Evolutionary conservation across 1,140 invertebrate genomes (phyloP).

Genomic region (Psix sp.): DNA sequence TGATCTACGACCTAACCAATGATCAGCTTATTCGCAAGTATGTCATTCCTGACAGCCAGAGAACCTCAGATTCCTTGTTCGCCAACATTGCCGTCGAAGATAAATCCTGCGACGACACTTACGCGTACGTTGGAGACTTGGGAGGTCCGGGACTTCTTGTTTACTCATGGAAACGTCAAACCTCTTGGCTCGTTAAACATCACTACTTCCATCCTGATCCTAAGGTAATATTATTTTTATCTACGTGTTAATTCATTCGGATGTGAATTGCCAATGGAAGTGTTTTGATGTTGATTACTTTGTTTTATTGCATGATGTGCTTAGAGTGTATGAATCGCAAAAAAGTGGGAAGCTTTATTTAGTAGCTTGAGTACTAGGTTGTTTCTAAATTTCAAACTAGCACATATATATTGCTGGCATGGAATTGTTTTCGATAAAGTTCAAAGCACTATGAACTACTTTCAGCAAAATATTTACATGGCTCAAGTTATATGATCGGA

Average conservation of each 20-base stretch:
- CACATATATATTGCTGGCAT: no score
- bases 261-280: no score
- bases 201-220: constrained; percentile 85
- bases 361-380: no score
- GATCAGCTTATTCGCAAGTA: constrained; percentile 82
- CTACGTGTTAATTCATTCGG: no score
- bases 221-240: constrained; percentile 61
- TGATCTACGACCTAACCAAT: constrained; percentile 85
- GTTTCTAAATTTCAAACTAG: no score
- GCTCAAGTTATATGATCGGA: background rate
- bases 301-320: no score
- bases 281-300: no score
- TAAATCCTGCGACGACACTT: constrained; percentile 81
- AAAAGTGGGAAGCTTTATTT: no score
- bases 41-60: constrained; percentile 80
- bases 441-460: background rate
- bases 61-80: constrained; percentile 84
- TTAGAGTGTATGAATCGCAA: no score
- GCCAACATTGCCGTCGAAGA: constrained; percentile 87
- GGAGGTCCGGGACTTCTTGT: constrained; percentile 82
- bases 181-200: constrained; percentile 84
- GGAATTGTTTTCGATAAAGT: no score
- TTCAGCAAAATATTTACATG: no score
- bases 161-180: constrained; percentile 82
- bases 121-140: constrained; percentile 82